Evolutionary conservation across 2,888 invertebrate species (phyloP), one percentile per base, ranked within the genome.

Genomic region (Orthosia incerta): DNA sequence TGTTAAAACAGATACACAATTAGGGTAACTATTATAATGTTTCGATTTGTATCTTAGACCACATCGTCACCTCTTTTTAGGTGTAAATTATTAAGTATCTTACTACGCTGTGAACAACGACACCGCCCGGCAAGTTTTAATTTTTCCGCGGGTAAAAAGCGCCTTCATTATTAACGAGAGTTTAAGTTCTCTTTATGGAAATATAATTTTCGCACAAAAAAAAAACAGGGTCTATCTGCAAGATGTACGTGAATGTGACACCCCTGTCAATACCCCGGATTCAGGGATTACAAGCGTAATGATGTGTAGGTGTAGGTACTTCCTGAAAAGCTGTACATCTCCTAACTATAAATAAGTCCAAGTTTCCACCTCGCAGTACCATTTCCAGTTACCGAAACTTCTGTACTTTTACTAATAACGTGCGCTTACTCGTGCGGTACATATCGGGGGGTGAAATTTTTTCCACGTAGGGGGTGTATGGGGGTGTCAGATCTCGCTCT

Each of bases 401-500:
- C 64, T 56, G 70, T 81, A 81, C 79, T 74, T 51, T 61, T 79
- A 79, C 83, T 83, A 79, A 83, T 83, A 83, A 74, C 70, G 68
- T 79, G 74, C 55, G 79, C 83, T 75, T 80, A 83, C 85, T 84
- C 85, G 75, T 77, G 85, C 85, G 77, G 75, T 78, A 79, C 82
- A 82, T 80, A 86, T 86, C 68, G 78, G 85, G 80, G 76, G 80
- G 72, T 62, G 80, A 61, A 62, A 61, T 80, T 84, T 86, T 87
- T 86, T 82, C 76, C 76, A 73, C 73, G 81, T 74, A 70, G 65
- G 71, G 73, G 76, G 71, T 81, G 39, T 26, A 31, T 66, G 69
- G 73, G 78, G 83, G 78, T 56, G 84, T 70, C 81, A 72, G 85
- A 77, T 86, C 89, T 92, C 92, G 91, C 89, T 94, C 93, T 93